phyloP scores from a whole-genome alignment of 2,113 vertebrate genomes.

The Ciconia maguari region DNA sequence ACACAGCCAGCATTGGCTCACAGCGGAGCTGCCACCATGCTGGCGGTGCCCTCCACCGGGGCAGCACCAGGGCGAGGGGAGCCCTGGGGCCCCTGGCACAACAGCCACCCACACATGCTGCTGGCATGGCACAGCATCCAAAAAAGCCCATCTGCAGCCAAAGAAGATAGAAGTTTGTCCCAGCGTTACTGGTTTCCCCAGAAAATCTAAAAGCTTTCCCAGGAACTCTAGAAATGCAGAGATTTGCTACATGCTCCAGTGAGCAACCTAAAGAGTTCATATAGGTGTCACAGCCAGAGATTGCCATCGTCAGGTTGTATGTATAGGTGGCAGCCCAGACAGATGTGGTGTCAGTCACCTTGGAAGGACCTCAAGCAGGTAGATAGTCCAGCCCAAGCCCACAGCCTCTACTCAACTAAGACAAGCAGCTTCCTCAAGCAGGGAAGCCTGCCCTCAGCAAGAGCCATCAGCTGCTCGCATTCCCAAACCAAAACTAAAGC shows the following conservation, averaged over 20 bases:
- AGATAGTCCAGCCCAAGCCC: not conserved
- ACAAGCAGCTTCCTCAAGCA: not conserved
- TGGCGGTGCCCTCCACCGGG: rapidly evolving
- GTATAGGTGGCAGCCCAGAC: not conserved
- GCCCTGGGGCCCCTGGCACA: not conserved
- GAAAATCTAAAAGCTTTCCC: slow-evolving; percentile 19
- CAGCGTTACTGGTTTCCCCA: not conserved
- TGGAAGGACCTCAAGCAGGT: not conserved
- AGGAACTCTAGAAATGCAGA: not conserved
- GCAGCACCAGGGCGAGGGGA: not conserved
- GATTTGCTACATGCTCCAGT: not conserved
- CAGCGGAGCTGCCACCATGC: rapidly evolving
- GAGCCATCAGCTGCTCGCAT: not conserved
- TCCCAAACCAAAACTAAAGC: not conserved
- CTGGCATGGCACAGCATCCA: not conserved
- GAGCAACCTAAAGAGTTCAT: not conserved
- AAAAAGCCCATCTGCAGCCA: not conserved
- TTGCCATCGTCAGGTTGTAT: rapidly evolving
- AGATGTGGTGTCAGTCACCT: not conserved
- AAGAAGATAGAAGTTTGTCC: not conserved
- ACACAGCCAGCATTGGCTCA: rapidly evolving
- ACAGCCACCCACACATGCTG: not conserved
- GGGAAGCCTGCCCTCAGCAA: not conserved
- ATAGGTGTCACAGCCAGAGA: not conserved
- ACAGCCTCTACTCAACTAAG: not conserved